Percentiles rank a stretch among this genome's conserved stretches.
Conservation (phyloP, 2,113 vertebrate species). For the Perca flavescens region DNA sequence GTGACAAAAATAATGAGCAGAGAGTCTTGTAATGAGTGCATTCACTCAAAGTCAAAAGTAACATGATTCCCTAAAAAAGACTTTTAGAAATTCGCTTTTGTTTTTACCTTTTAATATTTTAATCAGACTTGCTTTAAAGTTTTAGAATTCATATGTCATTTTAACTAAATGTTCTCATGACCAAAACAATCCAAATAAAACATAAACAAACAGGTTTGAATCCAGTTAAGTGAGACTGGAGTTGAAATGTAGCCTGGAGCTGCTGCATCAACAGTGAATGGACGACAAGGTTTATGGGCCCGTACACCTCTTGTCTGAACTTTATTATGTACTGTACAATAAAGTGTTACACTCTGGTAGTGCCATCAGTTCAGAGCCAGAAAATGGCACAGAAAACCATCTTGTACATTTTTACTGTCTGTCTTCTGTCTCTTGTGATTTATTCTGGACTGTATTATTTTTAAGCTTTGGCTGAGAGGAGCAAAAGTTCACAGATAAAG, state of each 20-base stretch:
- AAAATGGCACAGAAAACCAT: conserved; percentile 33
- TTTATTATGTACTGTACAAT: conserved; percentile 54
- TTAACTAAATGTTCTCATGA: not conserved
- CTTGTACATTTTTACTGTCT: conserved; percentile 17
- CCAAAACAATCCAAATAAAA: conserved; percentile 24
- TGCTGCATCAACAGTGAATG: conserved; percentile 29
- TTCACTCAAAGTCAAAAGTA: not conserved
- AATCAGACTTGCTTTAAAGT: conserved; percentile 2
- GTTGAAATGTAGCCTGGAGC: conserved; percentile 35
- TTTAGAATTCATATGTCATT: not conserved
- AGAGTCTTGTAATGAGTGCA: not conserved
- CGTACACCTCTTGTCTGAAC: conserved; percentile 25
- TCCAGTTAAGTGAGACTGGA: not conserved
- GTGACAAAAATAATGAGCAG: not conserved
- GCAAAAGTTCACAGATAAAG: conserved; percentile 11
- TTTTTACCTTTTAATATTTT: conserved; percentile 35
- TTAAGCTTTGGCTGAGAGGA: conserved; percentile 32
- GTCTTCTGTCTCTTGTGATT: conserved; percentile 47
- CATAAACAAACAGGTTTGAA: conserved; percentile 18
- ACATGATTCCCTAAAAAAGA: not conserved
- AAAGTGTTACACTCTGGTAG: conserved; percentile 26
- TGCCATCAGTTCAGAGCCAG: conserved; percentile 25
- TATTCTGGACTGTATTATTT: conserved; percentile 27
- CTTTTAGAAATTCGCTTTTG: conserved; percentile 9
- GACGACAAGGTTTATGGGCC: conserved; percentile 42